Conservation (phyloP, 1,140 invertebrate genomes). For the Drosophila fuyamai region DNA sequence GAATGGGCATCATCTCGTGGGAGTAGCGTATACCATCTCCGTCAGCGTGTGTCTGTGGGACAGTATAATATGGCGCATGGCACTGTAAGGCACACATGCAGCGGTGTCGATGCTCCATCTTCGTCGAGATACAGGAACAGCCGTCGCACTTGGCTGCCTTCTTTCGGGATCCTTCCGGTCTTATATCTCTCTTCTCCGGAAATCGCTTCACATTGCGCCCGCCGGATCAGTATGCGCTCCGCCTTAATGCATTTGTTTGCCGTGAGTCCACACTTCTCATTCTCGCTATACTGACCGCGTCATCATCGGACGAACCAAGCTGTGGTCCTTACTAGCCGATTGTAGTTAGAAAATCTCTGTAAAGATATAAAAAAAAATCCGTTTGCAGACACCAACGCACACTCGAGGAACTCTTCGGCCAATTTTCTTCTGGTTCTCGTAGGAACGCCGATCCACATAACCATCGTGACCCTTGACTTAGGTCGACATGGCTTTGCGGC, state of each 20-base stretch:
- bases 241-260: neutral
- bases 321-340: too few relatives aligned
- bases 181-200: neutral
- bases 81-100: neutral
- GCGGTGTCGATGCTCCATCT: slow-evolving; percentile 3
- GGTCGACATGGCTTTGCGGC: too few relatives aligned
- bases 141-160: neutral
- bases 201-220: neutral
- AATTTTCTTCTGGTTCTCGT: too few relatives aligned
- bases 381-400: too few relatives aligned
- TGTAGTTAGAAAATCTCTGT: too few relatives aligned
- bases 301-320: too few relatives aligned
- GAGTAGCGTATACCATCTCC: neutral
- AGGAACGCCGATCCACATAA: too few relatives aligned
- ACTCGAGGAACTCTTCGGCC: too few relatives aligned
- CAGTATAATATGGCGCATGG: slow-evolving; percentile 2
- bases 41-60: neutral
- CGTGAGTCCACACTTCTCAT: neutral
- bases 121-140: neutral
- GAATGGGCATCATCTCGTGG: slow-evolving; percentile 3
- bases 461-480: too few relatives aligned
- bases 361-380: too few relatives aligned
- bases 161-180: neutral
- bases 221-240: neutral
- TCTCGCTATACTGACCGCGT: too few relatives aligned